Evolutionary conservation across 2,888 invertebrate genomes (phyloP).

Genomic region (Keiferia lycopersicella): DNA sequence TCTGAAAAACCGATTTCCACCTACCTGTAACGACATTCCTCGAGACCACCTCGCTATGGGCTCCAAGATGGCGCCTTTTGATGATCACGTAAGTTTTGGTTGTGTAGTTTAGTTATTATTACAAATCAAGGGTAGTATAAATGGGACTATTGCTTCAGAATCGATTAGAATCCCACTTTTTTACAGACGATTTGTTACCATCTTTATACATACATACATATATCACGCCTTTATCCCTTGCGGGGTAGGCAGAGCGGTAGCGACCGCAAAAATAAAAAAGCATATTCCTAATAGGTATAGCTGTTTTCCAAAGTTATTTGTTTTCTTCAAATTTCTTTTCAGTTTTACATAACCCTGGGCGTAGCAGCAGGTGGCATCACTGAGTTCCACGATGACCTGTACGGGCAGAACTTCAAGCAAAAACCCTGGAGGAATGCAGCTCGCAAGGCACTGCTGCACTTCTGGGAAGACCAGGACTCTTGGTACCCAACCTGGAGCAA

Average conservation of each 20-base stretch:
- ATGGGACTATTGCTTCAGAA: too few relatives aligned
- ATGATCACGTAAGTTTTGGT: slow-evolving; percentile 62
- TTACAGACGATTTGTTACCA: too few relatives aligned
- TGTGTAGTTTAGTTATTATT: too few relatives aligned
- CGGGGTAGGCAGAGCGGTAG: neutral
- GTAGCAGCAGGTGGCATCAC: slow-evolving; percentile 86
- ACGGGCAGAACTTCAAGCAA: slow-evolving; percentile 35
- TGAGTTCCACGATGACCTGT: slow-evolving; percentile 82
- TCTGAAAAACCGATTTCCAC: slow-evolving; percentile 48
- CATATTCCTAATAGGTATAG: too few relatives aligned
- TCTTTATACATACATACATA: neutral
- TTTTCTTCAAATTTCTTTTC: too few relatives aligned
- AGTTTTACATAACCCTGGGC: slow-evolving; percentile 86
- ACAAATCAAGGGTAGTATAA: too few relatives aligned
- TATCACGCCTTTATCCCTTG: neutral
- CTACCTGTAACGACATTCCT: slow-evolving; percentile 46
- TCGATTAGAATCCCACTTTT: too few relatives aligned
- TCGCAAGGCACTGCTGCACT: slow-evolving; percentile 80
- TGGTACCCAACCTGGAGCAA: slow-evolving; percentile 84
- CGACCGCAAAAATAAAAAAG: too few relatives aligned
- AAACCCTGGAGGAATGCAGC: slow-evolving; percentile 86
- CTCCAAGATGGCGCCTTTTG: slow-evolving; percentile 64
- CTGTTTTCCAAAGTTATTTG: too few relatives aligned
- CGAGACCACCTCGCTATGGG: slow-evolving; percentile 49
- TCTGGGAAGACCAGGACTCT: slow-evolving; percentile 79